Evolutionary conservation across 2,888 invertebrate species (phyloP), one percentile per base, ranked within the genome.

Genomic region (Nymphalis polychloros): DNA sequence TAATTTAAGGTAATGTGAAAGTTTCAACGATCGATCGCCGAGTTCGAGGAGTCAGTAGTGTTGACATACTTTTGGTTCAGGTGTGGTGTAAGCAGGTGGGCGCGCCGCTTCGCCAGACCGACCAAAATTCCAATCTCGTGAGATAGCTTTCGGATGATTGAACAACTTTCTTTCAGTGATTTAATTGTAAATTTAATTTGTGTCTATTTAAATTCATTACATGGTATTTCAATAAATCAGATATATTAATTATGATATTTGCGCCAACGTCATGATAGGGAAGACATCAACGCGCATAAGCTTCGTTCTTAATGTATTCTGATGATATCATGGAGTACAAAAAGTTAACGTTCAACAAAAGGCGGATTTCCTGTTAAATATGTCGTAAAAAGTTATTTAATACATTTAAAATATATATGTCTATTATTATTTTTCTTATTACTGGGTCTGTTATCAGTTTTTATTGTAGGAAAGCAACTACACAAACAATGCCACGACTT

Each of bases 1-100:
- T 89, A 87, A 87, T 88, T 88, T 88, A 89, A 90, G 89, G 87
- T 89, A 85, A 92, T 90, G 92, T 92, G 92, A 92, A 92, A 92
- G 92, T 92, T 87, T 83, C 84, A 85, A 84, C 88, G 85, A 88
- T 87, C 83, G 85, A 85, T 87, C 85, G 86, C 75, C 78, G 87
- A 82, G 84, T 86, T 86, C 84, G 86, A 88, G 85, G 88, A 90
- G 89, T 89, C 84, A 84, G 84, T 79, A 82, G 75, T 79, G 87
- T 83, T 92, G 92, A 91, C 92, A 92, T 83, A 92, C 92, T 91
- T 92, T 90, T 90, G 85, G 84, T 82, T 89, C 90, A 89, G 89
- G 90, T 89, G 90, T 85, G 87, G 90, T 85, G 86, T 84, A 79
- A 81, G 83, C 89, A 90, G 89, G 90, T 90, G 90, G 90, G 90